These are phyloP conservation scores for Leptura quadrifasciata DNA, from an alignment of 2,888 invertebrate species.

Conservation along the genomic window DNA sequence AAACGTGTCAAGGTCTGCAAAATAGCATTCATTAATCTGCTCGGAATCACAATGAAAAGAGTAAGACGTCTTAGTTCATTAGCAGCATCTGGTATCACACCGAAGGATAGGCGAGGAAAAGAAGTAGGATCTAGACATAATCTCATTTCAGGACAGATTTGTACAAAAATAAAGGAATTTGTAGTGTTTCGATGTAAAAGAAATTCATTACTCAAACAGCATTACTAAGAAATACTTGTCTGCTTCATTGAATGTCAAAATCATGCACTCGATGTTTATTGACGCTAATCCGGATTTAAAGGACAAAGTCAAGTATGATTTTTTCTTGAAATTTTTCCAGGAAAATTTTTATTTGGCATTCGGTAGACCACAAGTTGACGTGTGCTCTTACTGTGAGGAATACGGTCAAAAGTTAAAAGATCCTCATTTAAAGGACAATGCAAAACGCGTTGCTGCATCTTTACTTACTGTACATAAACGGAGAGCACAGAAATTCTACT, in stretches of 20 bases:
- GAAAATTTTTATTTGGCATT: neutral
- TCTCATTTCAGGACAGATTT: neutral
- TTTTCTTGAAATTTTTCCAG: conserved; percentile 8
- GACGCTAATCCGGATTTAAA: neutral
- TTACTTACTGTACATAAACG: neutral
- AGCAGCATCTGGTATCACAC: neutral
- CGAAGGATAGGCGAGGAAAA: neutral
- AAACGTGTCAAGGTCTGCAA: conserved; percentile 11
- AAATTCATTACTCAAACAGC: neutral
- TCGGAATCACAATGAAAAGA: neutral
- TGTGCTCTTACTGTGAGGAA: conserved; percentile 2
- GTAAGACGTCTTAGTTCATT: conserved; percentile 5
- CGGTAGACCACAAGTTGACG: conserved; percentile 4
- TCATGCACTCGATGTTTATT: neutral
- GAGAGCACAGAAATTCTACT: neutral
- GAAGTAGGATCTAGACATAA: neutral
- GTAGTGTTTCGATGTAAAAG: neutral
- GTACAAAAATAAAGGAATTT: conserved; percentile 2
- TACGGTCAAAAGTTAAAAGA: neutral
- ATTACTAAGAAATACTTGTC: neutral
- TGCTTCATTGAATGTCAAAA: neutral
- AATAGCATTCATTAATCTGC: conserved; percentile 1
- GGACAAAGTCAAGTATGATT: neutral
- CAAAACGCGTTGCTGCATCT: neutral
- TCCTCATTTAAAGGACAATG: neutral